Evolutionary conservation across 1,140 invertebrate genomes (phyloP).

Genomic region (Trypoxylus dichotomus): DNA sequence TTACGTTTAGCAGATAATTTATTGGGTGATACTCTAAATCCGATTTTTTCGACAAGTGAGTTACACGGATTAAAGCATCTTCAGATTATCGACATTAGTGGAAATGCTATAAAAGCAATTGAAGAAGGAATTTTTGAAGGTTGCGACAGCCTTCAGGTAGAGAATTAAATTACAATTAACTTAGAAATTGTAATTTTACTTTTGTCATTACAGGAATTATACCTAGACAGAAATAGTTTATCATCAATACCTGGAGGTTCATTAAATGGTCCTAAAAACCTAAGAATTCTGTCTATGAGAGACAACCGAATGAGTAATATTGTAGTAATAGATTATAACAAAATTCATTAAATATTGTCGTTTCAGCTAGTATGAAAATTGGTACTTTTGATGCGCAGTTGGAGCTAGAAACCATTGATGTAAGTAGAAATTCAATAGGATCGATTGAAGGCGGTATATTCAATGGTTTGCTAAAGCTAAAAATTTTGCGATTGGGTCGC

Average conservation of each 20-base stretch:
- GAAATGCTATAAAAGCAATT: constrained; percentile 76
- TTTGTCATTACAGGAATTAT: constrained; percentile 67
- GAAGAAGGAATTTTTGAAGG: constrained; percentile 86
- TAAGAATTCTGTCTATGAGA: constrained; percentile 71
- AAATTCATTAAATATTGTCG: not conserved
- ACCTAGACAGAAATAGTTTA: constrained; percentile 78
- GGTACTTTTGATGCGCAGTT: constrained; percentile 68
- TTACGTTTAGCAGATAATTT: constrained; percentile 77
- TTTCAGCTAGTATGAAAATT: constrained; percentile 65
- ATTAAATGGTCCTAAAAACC: constrained; percentile 72
- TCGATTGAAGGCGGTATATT: constrained; percentile 75
- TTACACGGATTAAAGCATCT: constrained; percentile 74
- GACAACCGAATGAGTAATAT: constrained; percentile 79
- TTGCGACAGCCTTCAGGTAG: constrained; percentile 71
- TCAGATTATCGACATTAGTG: constrained; percentile 74
- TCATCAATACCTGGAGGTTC: constrained; percentile 72
- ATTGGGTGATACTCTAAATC: constrained; percentile 85
- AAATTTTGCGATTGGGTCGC: constrained; percentile 70
- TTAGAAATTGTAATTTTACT: not conserved
- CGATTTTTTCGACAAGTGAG: constrained; percentile 84
- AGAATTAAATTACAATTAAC: not conserved
- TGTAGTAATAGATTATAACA: not conserved
- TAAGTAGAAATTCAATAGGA: constrained; percentile 75
- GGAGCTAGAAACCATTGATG: constrained; percentile 70
- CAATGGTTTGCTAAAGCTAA: constrained; percentile 64